Evolutionary conservation across 2,113 vertebrate species (phyloP).

Genomic region (Bucco capensis): DNA sequence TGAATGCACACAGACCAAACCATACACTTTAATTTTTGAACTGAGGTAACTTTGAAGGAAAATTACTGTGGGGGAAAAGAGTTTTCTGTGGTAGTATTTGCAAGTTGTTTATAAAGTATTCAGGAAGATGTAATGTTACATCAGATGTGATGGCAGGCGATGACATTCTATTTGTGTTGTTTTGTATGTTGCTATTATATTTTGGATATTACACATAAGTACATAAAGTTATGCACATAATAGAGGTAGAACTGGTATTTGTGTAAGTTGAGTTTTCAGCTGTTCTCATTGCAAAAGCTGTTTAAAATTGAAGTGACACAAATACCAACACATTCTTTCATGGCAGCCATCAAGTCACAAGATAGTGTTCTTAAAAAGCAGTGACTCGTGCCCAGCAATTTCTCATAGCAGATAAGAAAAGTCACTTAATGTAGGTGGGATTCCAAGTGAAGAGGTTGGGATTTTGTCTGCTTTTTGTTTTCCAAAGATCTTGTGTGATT

Average conservation of each 20-base stretch:
- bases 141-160: background rate
- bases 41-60: background rate
- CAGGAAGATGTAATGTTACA: background rate
- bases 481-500: background rate
- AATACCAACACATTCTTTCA: conserved; percentile 11
- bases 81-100: background rate
- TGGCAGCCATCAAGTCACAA: conserved; percentile 8
- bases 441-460: background rate
- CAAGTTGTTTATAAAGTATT: background rate
- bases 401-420: background rate
- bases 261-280: background rate
- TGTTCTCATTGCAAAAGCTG: background rate
- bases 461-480: background rate
- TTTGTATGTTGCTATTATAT: background rate
- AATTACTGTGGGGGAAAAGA: background rate
- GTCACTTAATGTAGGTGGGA: background rate
- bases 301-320: background rate
- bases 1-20: background rate
- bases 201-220: background rate
- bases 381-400: background rate
- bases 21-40: background rate
- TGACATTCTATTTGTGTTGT: background rate
- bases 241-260: background rate
- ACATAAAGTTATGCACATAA: background rate
- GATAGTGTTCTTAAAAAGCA: background rate